Percentiles rank a stretch among this genome's conserved stretches.
Conservation (phyloP, 2,888 invertebrate genomes). For the Andrena marginata region DNA sequence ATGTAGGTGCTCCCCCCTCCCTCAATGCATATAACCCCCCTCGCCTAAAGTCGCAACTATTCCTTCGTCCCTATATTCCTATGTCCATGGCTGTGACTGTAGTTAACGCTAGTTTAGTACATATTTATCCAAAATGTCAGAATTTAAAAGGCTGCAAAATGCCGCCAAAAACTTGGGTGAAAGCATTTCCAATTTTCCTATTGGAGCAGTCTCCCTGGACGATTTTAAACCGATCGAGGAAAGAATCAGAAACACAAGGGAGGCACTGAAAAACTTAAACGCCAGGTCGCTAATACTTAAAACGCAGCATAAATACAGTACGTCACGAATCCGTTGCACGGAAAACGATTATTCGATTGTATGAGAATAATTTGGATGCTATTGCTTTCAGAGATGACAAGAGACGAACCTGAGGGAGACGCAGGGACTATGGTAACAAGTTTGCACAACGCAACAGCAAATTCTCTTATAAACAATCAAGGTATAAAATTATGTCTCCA, state of each 20-base stretch:
- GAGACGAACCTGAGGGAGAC: constrained; percentile 9
- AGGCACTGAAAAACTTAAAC: constrained; percentile 60
- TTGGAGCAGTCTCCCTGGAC: constrained; percentile 66
- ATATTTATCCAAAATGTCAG: constrained; percentile 23
- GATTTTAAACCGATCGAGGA: constrained; percentile 71
- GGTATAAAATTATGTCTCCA: constrained; percentile 64
- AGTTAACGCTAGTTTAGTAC: not conserved
- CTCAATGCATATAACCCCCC: too few relatives aligned
- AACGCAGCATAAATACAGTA: constrained; percentile 62
- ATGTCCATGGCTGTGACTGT: too few relatives aligned
- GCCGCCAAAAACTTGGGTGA: constrained; percentile 45
- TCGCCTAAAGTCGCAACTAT: too few relatives aligned
- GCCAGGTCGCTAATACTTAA: constrained; percentile 64
- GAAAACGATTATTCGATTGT: not conserved
- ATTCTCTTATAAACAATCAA: constrained; percentile 53
- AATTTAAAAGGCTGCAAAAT: constrained; percentile 28
- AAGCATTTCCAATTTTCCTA: constrained; percentile 65
- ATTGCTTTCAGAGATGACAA: constrained; percentile 12
- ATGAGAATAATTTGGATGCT: not conserved
- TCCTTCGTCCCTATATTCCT: too few relatives aligned
- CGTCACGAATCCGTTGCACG: constrained; percentile 13
- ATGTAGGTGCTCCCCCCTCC: too few relatives aligned
- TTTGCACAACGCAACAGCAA: constrained; percentile 55
- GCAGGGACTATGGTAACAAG: constrained; percentile 22
- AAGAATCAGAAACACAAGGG: constrained; percentile 62